Conservation (phyloP, 2,797 vertebrate genomes). For the Epinephelus awoara region DNA sequence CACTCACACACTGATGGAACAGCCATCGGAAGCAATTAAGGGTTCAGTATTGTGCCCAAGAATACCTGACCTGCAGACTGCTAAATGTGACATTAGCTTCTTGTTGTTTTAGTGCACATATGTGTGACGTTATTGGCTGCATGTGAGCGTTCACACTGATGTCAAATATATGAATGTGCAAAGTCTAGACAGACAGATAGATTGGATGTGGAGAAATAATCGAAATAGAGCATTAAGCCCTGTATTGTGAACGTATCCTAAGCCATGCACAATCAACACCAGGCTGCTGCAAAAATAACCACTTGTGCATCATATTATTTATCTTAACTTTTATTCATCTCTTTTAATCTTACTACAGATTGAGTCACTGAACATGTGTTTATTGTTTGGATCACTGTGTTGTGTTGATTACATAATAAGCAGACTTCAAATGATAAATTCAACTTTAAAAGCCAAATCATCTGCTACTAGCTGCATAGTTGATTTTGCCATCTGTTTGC, state of each 20-base stretch:
- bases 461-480: slow-evolving; percentile 18
- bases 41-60: no score
- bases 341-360: neutral
- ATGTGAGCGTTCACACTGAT: no score
- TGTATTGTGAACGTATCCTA: neutral
- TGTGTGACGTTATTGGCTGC: no score
- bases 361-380: neutral
- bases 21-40: no score
- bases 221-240: no score
- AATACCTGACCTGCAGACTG: no score
- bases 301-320: neutral
- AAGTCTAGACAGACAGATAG: no score
- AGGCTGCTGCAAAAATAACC: slow-evolving; percentile 1
- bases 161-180: no score
- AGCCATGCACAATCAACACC: neutral
- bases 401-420: slow-evolving; percentile 9
- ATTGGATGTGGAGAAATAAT: no score
- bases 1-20: no score
- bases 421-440: slow-evolving; percentile 11
- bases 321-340: neutral
- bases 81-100: no score
- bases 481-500: slow-evolving; percentile 36
- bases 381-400: neutral
- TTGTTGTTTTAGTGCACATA: no score
- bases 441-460: slow-evolving; percentile 13